Conservation (phyloP, 37 sponge, comb jelly and placozoan species). For the Agelas oroides region DNA sequence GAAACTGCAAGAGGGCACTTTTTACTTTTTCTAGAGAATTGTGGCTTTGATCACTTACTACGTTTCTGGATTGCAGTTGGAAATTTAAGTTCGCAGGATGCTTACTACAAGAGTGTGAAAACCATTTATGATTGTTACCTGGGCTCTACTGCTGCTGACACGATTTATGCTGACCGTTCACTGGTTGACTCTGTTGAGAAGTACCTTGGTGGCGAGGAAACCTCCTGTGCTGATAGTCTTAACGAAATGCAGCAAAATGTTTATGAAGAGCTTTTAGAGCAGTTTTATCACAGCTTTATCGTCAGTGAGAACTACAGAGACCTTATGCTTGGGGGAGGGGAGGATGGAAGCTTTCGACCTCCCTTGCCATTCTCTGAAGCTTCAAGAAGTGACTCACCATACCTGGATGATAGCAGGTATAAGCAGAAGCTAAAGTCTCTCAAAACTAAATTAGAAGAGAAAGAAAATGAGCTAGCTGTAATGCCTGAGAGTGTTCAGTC, state of each 20-base stretch:
- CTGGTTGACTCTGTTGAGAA: constrained; percentile 23
- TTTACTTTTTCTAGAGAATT: constrained; percentile 24
- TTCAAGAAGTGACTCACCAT: background rate
- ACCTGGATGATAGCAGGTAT: constrained; percentile 41
- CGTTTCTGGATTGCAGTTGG: constrained; percentile 45
- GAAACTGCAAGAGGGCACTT: constrained; percentile 13
- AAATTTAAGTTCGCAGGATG: background rate
- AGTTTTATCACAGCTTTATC: constrained; percentile 67
- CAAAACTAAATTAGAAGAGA: constrained; percentile 46
- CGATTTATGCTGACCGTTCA: constrained; percentile 22
- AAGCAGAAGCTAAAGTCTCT: constrained; percentile 51
- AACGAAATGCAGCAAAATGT: constrained; percentile 31
- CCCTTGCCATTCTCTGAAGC: background rate
- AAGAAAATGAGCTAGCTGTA: constrained; percentile 14
- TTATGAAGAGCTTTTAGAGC: constrained; percentile 48
- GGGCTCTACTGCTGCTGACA: background rate
- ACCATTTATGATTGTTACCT: constrained; percentile 34
- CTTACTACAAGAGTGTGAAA: background rate
- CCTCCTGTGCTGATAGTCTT: background rate
- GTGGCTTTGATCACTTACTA: constrained; percentile 46
- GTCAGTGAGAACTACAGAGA: constrained; percentile 53
- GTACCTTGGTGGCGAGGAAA: background rate
- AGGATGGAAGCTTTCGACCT: background rate
- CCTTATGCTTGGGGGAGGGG: constrained; percentile 24
- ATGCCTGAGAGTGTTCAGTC: constrained; percentile 31